Percentiles rank a stretch among this genome's conserved stretches.
Evolutionary conservation across 2,113 vertebrate genomes (phyloP).

Genomic region (Emydura subglobosa): DNA sequence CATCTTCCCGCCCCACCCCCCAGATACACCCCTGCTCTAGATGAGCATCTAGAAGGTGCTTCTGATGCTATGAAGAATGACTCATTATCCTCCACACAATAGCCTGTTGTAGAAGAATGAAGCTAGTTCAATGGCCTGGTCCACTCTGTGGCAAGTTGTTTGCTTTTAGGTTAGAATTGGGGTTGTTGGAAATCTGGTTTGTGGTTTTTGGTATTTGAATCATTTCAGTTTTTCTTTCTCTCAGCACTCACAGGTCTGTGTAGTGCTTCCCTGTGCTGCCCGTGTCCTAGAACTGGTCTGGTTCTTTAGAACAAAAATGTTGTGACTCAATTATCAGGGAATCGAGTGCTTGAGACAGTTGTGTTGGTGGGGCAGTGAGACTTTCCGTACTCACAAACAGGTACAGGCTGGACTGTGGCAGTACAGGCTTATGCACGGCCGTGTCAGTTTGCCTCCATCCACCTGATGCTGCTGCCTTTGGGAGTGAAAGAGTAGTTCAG

Average conservation of each 20-base stretch:
- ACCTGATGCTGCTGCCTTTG: neutral
- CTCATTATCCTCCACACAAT: neutral
- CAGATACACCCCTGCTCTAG: accelerated
- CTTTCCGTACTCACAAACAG: accelerated
- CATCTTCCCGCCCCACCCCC: neutral
- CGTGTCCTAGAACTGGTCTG: neutral
- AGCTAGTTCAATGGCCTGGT: neutral
- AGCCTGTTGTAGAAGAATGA: neutral
- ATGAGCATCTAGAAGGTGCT: neutral
- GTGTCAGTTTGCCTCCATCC: neutral
- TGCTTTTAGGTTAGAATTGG: neutral
- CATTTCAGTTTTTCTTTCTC: neutral
- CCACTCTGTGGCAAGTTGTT: neutral
- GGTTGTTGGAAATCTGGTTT: neutral
- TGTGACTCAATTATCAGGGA: accelerated
- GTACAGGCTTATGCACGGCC: neutral
- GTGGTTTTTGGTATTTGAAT: neutral
- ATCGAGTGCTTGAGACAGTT: accelerated
- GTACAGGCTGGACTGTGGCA: neutral
- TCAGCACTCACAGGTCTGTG: neutral
- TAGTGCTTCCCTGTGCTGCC: neutral
- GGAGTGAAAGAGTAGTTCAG: neutral
- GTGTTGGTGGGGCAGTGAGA: neutral
- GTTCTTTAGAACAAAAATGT: neutral
- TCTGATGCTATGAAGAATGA: neutral